These are phyloP conservation scores for Scarus forsteni DNA, from an alignment of 2,797 vertebrate species.

Conservation along the genomic window DNA sequence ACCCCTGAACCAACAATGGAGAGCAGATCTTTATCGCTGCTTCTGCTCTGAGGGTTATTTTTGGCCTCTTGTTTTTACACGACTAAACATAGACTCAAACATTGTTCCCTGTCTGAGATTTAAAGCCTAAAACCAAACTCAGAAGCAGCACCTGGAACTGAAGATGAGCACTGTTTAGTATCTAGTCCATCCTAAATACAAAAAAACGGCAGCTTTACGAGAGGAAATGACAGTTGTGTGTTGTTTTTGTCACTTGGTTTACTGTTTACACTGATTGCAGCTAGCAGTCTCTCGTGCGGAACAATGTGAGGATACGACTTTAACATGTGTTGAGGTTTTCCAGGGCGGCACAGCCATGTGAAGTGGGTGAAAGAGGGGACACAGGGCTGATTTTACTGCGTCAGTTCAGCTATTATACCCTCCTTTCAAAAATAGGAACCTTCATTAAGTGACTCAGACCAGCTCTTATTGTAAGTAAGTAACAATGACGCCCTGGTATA, in stretches of 20 bases:
- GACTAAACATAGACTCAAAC: constrained; percentile 67
- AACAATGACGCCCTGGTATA: constrained; percentile 33
- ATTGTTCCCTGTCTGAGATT: constrained; percentile 48
- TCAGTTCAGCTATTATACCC: constrained; percentile 33
- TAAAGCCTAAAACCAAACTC: constrained; percentile 25
- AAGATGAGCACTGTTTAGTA: constrained; percentile 25
- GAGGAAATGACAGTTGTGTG: constrained; percentile 44
- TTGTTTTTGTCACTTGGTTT: constrained; percentile 60
- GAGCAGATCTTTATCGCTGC: constrained; percentile 76
- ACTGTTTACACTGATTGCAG: constrained; percentile 66
- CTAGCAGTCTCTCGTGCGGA: constrained; percentile 50
- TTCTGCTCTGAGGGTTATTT: constrained; percentile 71
- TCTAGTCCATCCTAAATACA: background rate
- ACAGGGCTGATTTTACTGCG: constrained; percentile 19
- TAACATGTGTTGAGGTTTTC: constrained; percentile 60
- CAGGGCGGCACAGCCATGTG: constrained; percentile 50
- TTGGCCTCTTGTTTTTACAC: constrained; percentile 65
- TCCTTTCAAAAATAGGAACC: constrained; percentile 32
- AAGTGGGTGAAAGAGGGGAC: constrained; percentile 52
- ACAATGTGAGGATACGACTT: constrained; percentile 81
- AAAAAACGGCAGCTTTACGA: constrained; percentile 10
- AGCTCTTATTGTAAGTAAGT: constrained; percentile 11
- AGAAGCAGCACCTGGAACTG: constrained; percentile 30
- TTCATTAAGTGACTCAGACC: background rate
- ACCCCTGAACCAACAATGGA: constrained; percentile 76